Percentiles rank a stretch among this genome's conserved stretches.
These are phyloP conservation scores for Andrena dorsata DNA, from an alignment of 2,888 invertebrate genomes.

Conservation along the genomic window DNA sequence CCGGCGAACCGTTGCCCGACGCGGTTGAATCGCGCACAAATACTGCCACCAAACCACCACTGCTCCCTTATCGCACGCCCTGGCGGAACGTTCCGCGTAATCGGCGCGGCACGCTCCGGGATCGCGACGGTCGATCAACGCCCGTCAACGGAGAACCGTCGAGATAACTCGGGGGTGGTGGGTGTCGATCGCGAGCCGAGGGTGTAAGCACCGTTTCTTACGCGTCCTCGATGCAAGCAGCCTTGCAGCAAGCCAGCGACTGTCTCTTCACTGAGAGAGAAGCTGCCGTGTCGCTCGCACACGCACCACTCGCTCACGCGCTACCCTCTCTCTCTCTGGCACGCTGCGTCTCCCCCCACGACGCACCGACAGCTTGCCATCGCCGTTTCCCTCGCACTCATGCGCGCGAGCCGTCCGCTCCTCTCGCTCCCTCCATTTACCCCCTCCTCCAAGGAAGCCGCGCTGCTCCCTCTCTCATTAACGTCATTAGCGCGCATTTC, in stretches of 20 bases:
- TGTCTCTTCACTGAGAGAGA: slow-evolving; percentile 75
- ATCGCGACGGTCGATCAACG: slow-evolving; percentile 13
- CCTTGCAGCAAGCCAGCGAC: slow-evolving; percentile 77
- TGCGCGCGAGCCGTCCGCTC: not conserved
- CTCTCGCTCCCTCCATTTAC: not conserved
- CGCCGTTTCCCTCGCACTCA: slow-evolving; percentile 5
- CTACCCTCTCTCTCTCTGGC: slow-evolving; percentile 30
- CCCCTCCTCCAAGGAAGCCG: not conserved
- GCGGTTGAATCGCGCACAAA: slow-evolving; percentile 3
- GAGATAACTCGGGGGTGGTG: not conserved
- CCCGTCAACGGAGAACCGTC: not conserved
- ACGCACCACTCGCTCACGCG: slow-evolving; percentile 65
- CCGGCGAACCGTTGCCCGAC: not conserved
- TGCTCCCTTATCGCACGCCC: slow-evolving; percentile 5
- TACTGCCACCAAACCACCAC: slow-evolving; percentile 8
- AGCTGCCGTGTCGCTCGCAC: slow-evolving; percentile 72
- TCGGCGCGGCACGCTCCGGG: slow-evolving; percentile 10
- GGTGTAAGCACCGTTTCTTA: slow-evolving; percentile 52
- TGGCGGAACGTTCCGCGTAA: slow-evolving; percentile 9
- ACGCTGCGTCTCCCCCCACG: not conserved
- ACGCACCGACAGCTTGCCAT: slow-evolving; percentile 28
- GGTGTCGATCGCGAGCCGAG: not conserved
- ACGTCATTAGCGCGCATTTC: not conserved
- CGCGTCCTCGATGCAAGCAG: slow-evolving; percentile 73
- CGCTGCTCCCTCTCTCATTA: slow-evolving; percentile 2